These are phyloP conservation scores for Eledone cirrhosa DNA, from an alignment of 2,888 invertebrate species.

Conservation along the genomic window DNA sequence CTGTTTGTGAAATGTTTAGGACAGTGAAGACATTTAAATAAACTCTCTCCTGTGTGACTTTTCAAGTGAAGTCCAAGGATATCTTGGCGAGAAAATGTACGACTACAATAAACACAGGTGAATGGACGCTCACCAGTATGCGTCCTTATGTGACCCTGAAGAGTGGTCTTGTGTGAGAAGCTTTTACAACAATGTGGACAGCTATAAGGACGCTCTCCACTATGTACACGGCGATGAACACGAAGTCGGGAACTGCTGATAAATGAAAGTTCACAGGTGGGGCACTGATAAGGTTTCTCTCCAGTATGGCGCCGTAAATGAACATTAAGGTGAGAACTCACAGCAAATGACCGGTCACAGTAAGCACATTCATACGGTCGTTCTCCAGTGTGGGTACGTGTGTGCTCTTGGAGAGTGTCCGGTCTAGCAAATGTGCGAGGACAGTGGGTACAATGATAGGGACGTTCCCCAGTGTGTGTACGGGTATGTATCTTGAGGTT, in stretches of 20 bases:
- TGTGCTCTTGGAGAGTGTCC: constrained; percentile 9
- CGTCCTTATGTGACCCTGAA: not conserved
- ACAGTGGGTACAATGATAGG: not conserved
- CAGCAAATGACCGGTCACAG: constrained; percentile 3
- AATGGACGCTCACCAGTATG: constrained; percentile 16
- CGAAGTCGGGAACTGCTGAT: constrained; percentile 19
- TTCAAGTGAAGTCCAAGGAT: not conserved
- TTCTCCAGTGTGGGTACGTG: not conserved
- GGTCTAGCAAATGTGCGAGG: constrained; percentile 16
- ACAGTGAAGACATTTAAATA: constrained; percentile 8
- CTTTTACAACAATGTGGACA: constrained; percentile 1
- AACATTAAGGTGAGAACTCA: constrained; percentile 9
- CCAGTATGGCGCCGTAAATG: constrained; percentile 17
- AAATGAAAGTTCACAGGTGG: not conserved
- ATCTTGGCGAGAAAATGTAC: constrained; percentile 4
- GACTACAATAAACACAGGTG: constrained; percentile 9
- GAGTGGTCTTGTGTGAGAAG: constrained; percentile 14
- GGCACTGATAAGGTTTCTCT: constrained; percentile 17
- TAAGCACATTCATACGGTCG: constrained; percentile 13
- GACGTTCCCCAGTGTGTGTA: constrained; percentile 6
- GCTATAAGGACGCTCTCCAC: constrained; percentile 19
- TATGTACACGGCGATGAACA: constrained; percentile 10
- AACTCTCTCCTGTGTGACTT: constrained; percentile 4
- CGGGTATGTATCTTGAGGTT: constrained; percentile 13
- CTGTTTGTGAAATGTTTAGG: not conserved